phyloP scores from a whole-genome alignment of 2,113 vertebrate genomes.

The Gila orcuttii region DNA sequence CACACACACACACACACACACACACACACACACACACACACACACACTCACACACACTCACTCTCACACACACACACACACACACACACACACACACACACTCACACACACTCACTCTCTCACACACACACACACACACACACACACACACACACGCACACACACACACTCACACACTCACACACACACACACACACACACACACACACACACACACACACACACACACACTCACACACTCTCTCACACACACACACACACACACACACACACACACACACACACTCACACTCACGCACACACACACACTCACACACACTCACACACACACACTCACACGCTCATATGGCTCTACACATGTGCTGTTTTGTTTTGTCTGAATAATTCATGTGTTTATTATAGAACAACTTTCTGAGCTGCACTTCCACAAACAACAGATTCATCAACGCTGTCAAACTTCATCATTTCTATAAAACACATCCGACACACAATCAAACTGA shows the following conservation, averaged over 20 bases:
- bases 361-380: conserved; percentile 27
- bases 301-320: neutral
- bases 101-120: no score
- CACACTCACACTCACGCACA: neutral
- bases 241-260: neutral
- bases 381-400: conserved; percentile 19
- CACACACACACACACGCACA: neutral
- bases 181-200: neutral
- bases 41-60: no score
- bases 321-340: neutral
- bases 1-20: neutral
- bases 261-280: neutral
- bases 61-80: neutral
- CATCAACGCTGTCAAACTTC: neutral
- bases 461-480: neutral
- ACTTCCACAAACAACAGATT: conserved; percentile 3
- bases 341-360: neutral
- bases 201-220: neutral
- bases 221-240: neutral
- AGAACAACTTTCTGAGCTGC: neutral
- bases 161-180: neutral
- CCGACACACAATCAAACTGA: neutral
- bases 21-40: neutral
- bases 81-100: neutral
- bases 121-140: neutral